These are phyloP conservation scores for Triplophysa yarkandensis DNA, from an alignment of 2,797 vertebrate genomes.

Conservation along the genomic window DNA sequence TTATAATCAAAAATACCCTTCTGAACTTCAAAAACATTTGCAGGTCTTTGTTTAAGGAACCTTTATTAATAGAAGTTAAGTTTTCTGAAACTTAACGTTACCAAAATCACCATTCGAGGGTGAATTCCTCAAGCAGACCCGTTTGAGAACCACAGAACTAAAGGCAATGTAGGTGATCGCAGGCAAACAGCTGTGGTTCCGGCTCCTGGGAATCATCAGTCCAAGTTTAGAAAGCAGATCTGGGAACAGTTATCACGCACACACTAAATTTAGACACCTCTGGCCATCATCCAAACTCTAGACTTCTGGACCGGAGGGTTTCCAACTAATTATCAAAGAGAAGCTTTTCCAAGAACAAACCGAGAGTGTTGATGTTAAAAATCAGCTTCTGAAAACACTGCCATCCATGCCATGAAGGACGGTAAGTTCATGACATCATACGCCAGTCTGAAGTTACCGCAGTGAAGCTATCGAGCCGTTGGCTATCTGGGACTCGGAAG, in stretches of 20 bases:
- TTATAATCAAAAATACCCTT: too few relatives aligned
- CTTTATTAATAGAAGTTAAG: too few relatives aligned
- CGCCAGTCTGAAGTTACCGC: constrained; percentile 34
- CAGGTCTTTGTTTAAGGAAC: too few relatives aligned
- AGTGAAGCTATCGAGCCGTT: constrained; percentile 26
- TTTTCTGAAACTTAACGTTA: too few relatives aligned
- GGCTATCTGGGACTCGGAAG: constrained; percentile 52
- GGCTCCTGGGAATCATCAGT: constrained; percentile 23
- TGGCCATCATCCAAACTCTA: constrained; percentile 28
- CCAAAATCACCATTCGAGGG: not conserved
- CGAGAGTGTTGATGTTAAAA: not conserved
- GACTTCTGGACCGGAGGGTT: constrained; percentile 25
- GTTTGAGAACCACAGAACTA: not conserved
- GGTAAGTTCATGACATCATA: not conserved
- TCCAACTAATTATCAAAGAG: constrained; percentile 27
- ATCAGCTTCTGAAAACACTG: not conserved
- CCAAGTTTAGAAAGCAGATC: constrained; percentile 16
- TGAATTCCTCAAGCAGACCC: not conserved
- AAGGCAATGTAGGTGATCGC: not conserved
- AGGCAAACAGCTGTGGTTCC: constrained; percentile 10
- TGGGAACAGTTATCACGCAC: constrained; percentile 20
- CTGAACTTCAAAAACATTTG: too few relatives aligned
- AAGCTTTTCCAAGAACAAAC: constrained; percentile 27
- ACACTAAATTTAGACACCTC: constrained; percentile 22
- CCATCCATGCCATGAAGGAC: not conserved